phyloP scores from a whole-genome alignment of 2,113 vertebrate genomes.

The Pontoporia blainvillei region DNA sequence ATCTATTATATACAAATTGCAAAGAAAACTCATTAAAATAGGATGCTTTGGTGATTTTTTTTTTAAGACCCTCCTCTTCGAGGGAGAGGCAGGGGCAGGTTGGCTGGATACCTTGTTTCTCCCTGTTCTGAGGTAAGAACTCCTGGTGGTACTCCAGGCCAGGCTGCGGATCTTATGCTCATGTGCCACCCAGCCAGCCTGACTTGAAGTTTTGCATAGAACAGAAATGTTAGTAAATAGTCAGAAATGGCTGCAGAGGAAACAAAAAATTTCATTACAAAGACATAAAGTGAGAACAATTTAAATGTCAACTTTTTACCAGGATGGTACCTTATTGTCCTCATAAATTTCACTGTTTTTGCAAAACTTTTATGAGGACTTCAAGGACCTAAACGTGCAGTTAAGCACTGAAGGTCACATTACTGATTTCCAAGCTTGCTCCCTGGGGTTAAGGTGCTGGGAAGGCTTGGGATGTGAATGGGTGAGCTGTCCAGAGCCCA shows the following conservation, averaged over 20 bases:
- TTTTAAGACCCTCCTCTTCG: neutral
- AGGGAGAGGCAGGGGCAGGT: neutral
- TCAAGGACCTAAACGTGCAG: neutral
- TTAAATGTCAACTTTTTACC: conserved; percentile 44
- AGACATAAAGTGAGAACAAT: conserved; percentile 35
- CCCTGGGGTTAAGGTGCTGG: neutral
- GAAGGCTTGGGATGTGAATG: neutral
- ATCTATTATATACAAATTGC: conserved; percentile 77
- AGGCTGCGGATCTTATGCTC: neutral
- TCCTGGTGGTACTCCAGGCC: neutral
- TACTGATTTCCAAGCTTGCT: neutral
- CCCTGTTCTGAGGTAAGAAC: neutral
- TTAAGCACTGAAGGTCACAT: conserved; percentile 1
- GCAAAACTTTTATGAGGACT: neutral
- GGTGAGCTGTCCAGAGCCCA: neutral
- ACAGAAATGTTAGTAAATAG: conserved; percentile 66
- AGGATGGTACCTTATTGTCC: neutral
- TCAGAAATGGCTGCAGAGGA: conserved; percentile 53
- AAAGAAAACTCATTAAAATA: conserved; percentile 74
- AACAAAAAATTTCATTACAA: conserved; percentile 45
- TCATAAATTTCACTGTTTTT: conserved; percentile 22
- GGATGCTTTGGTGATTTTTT: conserved; percentile 36
- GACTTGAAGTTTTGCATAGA: neutral
- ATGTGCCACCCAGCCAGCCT: neutral
- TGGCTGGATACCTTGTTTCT: neutral